Evolutionary conservation across 2,888 invertebrate genomes (phyloP).

Genomic region (Epirrhoe tristata): DNA sequence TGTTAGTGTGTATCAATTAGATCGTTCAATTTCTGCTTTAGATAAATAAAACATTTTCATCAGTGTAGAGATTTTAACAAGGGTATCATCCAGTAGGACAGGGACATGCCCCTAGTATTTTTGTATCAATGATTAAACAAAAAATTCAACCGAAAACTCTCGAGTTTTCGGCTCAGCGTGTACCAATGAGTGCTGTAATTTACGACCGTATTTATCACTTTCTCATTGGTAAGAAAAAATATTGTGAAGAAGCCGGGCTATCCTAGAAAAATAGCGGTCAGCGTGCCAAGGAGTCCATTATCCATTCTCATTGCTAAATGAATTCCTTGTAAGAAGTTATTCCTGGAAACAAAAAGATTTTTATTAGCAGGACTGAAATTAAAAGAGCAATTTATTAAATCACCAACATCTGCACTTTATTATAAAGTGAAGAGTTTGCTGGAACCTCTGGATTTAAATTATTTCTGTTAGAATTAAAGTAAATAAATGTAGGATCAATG

Average conservation of each 20-base stretch:
- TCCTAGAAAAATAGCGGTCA: constrained; percentile 22
- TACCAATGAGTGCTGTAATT: constrained; percentile 22
- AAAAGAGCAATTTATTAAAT: not conserved
- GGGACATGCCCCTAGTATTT: too few species aligned
- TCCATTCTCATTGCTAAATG: not conserved
- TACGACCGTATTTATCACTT: constrained; percentile 29
- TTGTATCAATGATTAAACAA: too few species aligned
- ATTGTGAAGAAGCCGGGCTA: constrained; percentile 17
- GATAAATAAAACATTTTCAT: not conserved
- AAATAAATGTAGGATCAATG: too few species aligned
- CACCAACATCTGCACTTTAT: not conserved
- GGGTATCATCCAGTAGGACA: too few species aligned
- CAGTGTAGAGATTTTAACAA: too few species aligned
- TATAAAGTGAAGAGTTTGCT: not conserved
- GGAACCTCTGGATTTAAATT: too few species aligned
- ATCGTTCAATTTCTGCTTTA: not conserved
- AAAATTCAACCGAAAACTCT: not conserved
- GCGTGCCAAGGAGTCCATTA: constrained; percentile 15
- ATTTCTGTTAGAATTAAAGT: too few species aligned
- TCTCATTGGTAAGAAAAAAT: constrained; percentile 21
- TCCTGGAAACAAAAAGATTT: not conserved
- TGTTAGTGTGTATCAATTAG: not conserved
- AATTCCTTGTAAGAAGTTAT: not conserved
- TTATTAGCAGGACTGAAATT: not conserved
- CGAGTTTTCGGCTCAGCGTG: not conserved